A percentile compares a stretch with the other conserved stretches of the same genome.
Conservation (phyloP, 37 sponge, comb jelly and placozoan genomes). For the Mnemiopsis leidyi region DNA sequence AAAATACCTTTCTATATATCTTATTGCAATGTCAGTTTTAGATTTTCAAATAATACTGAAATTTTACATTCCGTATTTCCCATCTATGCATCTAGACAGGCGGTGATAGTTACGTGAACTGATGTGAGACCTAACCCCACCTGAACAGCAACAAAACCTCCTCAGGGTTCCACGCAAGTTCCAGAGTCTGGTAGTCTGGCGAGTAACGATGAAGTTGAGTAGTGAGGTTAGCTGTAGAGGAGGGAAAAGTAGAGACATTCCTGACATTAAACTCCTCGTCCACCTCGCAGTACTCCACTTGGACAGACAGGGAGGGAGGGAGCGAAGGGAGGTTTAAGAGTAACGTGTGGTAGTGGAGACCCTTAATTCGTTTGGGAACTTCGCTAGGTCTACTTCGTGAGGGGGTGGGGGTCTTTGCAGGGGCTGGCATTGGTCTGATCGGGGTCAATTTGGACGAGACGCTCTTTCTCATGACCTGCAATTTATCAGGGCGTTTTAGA, state of each 20-base stretch:
- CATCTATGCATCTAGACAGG: too few relatives aligned
- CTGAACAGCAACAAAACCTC: neutral
- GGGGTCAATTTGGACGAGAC: neutral
- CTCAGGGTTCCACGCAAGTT: neutral
- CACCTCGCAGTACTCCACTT: neutral
- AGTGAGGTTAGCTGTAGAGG: conserved; percentile 1
- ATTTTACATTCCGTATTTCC: too few relatives aligned
- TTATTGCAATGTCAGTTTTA: too few relatives aligned
- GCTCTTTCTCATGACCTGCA: too few relatives aligned
- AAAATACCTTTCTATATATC: too few relatives aligned
- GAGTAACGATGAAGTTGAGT: neutral
- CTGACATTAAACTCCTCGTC: neutral
- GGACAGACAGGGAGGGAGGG: neutral
- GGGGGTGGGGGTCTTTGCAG: neutral
- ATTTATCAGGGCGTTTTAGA: too few relatives aligned
- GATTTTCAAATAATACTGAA: too few relatives aligned
- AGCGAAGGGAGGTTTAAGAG: neutral
- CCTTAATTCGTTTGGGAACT: neutral
- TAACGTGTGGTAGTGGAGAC: conserved; percentile 31
- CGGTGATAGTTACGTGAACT: too few relatives aligned
- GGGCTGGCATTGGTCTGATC: neutral
- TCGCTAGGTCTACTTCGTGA: neutral
- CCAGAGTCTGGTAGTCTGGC: conserved; percentile 44
- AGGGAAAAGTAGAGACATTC: neutral
- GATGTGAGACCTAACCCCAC: too few relatives aligned